Percentiles rank a stretch among this genome's conserved stretches.
phyloP scores from a whole-genome alignment of 2,888 invertebrate species.

The Gerris lacustris region DNA sequence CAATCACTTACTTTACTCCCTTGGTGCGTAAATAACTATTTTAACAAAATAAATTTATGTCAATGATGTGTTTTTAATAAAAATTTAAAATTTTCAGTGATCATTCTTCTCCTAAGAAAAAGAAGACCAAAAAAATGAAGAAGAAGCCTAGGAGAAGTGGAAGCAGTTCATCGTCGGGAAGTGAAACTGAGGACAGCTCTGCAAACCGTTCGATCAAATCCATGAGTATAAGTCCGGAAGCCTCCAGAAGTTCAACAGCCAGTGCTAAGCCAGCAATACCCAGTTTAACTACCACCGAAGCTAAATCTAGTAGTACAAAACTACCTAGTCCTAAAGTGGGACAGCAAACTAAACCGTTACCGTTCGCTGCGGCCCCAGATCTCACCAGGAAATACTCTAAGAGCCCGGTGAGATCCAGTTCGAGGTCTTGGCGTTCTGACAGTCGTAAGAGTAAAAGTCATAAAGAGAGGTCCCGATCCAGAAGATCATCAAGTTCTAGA shows the following conservation, averaged over 20 bases:
- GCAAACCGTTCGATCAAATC: conserved; percentile 31
- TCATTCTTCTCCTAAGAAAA: neutral
- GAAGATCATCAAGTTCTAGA: conserved; percentile 17
- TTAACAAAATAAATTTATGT: no score
- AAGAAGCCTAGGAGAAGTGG: neutral
- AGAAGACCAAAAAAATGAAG: neutral
- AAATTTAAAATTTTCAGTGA: neutral
- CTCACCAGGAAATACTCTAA: neutral
- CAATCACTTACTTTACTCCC: no score
- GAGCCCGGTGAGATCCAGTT: conserved; percentile 17
- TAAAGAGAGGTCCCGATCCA: neutral
- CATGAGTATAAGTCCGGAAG: conserved; percentile 27
- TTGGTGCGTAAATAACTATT: no score
- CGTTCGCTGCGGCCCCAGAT: neutral
- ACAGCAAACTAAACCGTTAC: neutral
- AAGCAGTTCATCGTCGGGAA: neutral
- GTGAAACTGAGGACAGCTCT: neutral
- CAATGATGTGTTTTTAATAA: no score
- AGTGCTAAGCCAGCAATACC: neutral
- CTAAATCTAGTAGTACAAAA: neutral
- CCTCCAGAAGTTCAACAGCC: conserved; percentile 14
- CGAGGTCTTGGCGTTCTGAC: conserved; percentile 13
- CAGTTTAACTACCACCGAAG: neutral
- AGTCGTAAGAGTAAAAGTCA: neutral
- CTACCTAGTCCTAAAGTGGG: neutral